Percentiles rank a stretch among this genome's conserved stretches.
These are phyloP conservation scores for Machimus atricapillus DNA, from an alignment of 2,888 invertebrate genomes.

Conservation along the genomic window DNA sequence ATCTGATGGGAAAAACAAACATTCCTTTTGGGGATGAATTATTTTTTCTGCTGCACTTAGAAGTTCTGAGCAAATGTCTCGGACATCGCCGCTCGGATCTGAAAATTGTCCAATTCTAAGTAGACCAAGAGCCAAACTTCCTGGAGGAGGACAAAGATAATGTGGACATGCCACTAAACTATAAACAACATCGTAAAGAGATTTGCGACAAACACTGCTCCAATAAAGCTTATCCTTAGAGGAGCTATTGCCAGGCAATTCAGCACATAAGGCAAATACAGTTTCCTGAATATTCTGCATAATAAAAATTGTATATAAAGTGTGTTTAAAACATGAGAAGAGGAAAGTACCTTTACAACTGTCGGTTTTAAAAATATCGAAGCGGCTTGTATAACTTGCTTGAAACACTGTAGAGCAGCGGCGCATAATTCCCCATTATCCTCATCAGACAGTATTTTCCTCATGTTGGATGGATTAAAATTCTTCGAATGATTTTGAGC, in stretches of 20 bases:
- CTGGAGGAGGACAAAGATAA: slow-evolving; percentile 54
- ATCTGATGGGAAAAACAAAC: slow-evolving; percentile 52
- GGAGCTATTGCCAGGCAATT: not conserved
- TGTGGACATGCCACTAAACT: slow-evolving; percentile 50
- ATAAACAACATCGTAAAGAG: slow-evolving; percentile 50
- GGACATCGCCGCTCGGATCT: slow-evolving; percentile 50
- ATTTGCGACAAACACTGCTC: slow-evolving; percentile 51
- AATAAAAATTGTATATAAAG: not conserved
- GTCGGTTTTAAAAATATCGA: slow-evolving; percentile 51
- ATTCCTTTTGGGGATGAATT: slow-evolving; percentile 55
- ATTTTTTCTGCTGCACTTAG: slow-evolving; percentile 52
- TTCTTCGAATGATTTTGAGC: slow-evolving; percentile 50
- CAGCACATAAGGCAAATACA: slow-evolving; percentile 49
- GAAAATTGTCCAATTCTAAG: slow-evolving; percentile 49
- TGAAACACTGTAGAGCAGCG: slow-evolving; percentile 51
- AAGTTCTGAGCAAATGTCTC: slow-evolving; percentile 48
- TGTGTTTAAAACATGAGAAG: not conserved
- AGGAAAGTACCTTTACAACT: slow-evolving; percentile 49
- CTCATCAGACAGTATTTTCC: slow-evolving; percentile 49
- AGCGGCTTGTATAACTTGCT: slow-evolving; percentile 48
- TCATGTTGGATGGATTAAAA: slow-evolving; percentile 48
- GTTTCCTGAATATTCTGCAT: slow-evolving; percentile 51
- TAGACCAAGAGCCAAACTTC: slow-evolving; percentile 50
- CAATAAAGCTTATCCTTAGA: slow-evolving; percentile 47
- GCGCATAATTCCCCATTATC: slow-evolving; percentile 51